A percentile compares a stretch with the other conserved stretches of the same genome.
Evolutionary conservation across 2,797 vertebrate genomes (phyloP).

Genomic region (Chromis chromis): DNA sequence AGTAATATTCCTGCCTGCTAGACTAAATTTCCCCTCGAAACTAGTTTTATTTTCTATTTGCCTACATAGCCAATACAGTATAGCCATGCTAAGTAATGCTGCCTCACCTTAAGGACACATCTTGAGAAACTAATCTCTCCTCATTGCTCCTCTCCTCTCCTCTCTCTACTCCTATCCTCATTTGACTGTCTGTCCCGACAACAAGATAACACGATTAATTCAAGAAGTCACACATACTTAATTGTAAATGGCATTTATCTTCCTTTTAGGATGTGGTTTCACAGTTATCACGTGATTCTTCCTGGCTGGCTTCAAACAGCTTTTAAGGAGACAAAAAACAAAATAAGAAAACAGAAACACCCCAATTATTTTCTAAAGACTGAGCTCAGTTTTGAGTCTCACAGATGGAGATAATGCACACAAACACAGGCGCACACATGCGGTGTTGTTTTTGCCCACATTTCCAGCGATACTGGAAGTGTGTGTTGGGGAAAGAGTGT

Average conservation of each 20-base stretch:
- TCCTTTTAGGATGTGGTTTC: slow-evolving; percentile 28
- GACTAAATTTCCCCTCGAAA: background rate
- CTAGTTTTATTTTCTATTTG: slow-evolving; percentile 13
- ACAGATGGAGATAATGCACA: slow-evolving; percentile 35
- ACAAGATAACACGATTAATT: slow-evolving; percentile 41
- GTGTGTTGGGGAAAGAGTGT: slow-evolving; percentile 23
- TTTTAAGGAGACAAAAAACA: slow-evolving; percentile 48
- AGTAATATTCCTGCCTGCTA: slow-evolving; percentile 8
- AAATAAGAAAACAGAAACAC: slow-evolving; percentile 52
- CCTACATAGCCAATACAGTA: background rate
- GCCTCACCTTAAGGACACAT: slow-evolving; percentile 17
- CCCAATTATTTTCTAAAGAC: slow-evolving; percentile 61
- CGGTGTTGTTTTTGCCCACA: slow-evolving; percentile 56
- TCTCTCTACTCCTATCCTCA: background rate
- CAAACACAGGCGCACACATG: slow-evolving; percentile 16
- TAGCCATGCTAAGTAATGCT: background rate
- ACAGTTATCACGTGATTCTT: slow-evolving; percentile 30
- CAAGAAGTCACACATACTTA: slow-evolving; percentile 30
- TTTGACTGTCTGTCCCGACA: background rate
- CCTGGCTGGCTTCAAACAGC: slow-evolving; percentile 28
- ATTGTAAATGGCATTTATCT: slow-evolving; percentile 45
- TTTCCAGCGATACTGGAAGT: slow-evolving; percentile 46
- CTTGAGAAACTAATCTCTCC: slow-evolving; percentile 3
- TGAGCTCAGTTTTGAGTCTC: slow-evolving; percentile 20
- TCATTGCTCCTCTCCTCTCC: background rate